Conservation (phyloP, 2,113 vertebrate genomes). For the Sinocyclocheilus grahami region DNA sequence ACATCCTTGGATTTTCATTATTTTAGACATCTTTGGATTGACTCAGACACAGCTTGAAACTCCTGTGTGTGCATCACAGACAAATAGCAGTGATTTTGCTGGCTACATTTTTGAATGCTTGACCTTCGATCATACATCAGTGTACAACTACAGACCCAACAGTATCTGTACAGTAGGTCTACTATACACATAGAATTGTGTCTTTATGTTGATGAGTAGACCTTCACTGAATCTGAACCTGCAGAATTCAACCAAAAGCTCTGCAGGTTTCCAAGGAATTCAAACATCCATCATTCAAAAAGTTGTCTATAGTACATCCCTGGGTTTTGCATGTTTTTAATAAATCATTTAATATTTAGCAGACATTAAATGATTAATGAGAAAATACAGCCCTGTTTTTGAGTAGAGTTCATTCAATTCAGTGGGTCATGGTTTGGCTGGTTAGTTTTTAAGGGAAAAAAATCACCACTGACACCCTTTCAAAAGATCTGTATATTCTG, state of each 20-base stretch:
- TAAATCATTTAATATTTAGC: conserved; percentile 22
- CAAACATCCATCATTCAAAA: background rate
- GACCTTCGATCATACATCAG: background rate
- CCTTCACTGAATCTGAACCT: background rate
- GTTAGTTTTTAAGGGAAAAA: too few species aligned
- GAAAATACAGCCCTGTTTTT: too few species aligned
- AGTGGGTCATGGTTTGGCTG: too few species aligned
- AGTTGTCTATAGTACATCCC: background rate
- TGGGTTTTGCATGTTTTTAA: background rate
- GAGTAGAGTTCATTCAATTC: too few species aligned
- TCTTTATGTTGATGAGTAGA: background rate
- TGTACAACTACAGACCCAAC: background rate
- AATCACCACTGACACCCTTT: too few species aligned
- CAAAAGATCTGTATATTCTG: too few species aligned
- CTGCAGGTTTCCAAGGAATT: background rate
- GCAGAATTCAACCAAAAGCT: background rate
- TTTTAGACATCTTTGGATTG: background rate
- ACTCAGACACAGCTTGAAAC: background rate
- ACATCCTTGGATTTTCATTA: background rate
- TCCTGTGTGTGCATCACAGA: background rate
- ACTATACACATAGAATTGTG: background rate
- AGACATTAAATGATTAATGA: conserved; percentile 1
- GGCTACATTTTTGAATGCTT: background rate
- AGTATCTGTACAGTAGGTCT: background rate
- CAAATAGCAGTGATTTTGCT: background rate